Percentiles rank a stretch among this genome's conserved stretches.
Evolutionary conservation across 2,797 vertebrate genomes (phyloP).

Genomic region (Ibycter americanus): DNA sequence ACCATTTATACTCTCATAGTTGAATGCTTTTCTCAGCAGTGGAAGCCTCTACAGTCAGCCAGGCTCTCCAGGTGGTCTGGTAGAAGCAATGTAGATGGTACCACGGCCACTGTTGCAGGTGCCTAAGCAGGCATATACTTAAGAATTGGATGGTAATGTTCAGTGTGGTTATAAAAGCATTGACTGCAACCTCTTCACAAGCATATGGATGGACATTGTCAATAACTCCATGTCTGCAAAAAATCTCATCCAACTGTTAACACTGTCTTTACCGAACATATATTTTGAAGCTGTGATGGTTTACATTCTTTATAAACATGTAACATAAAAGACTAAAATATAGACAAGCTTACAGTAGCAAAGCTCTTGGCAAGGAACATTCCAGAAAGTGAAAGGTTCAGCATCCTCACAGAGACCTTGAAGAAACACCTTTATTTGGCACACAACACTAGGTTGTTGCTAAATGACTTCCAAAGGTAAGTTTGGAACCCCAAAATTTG

Average conservation of each 20-base stretch:
- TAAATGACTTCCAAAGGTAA: neutral
- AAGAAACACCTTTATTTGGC: neutral
- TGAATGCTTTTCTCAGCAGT: neutral
- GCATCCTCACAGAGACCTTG: neutral
- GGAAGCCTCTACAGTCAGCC: neutral
- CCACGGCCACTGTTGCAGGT: fast-evolving
- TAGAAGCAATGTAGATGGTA: neutral
- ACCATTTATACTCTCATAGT: neutral
- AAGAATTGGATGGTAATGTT: neutral
- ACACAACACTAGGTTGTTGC: fast-evolving
- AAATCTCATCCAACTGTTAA: neutral
- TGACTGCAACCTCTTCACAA: neutral
- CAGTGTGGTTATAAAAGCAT: neutral
- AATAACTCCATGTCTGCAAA: neutral
- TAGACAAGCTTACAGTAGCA: neutral
- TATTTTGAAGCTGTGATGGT: neutral
- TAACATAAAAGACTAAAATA: neutral
- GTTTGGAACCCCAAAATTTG: neutral
- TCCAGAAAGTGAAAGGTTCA: neutral
- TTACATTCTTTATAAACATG: fast-evolving
- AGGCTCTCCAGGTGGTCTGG: neutral
- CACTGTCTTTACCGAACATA: neutral
- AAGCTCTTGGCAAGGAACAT: neutral
- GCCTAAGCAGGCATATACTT: neutral
- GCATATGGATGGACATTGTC: neutral